A percentile compares a stretch with the other conserved stretches of the same genome.
Conservation (phyloP, 1,140 invertebrate genomes). For the Drosophila arizonae region DNA sequence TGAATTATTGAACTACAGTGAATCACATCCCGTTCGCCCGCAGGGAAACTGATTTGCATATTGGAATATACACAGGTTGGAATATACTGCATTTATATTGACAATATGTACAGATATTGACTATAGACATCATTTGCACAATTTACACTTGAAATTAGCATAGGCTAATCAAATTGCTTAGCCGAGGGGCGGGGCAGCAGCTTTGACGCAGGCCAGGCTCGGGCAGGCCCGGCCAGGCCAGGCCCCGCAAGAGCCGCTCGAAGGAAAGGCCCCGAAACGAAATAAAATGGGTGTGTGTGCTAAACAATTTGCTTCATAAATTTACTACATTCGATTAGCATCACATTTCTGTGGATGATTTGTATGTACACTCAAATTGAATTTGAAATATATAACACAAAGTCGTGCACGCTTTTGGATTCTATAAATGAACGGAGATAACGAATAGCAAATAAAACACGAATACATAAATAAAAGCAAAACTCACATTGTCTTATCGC, state of each 20-base stretch:
- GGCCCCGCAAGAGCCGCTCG: slow-evolving; percentile 21
- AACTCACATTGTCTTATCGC: slow-evolving; percentile 43
- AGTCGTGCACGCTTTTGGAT: slow-evolving; percentile 28
- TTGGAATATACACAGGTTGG: no score
- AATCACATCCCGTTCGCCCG: no score
- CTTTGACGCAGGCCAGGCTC: slow-evolving; percentile 21
- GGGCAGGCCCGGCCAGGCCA: slow-evolving; percentile 10
- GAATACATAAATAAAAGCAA: no score
- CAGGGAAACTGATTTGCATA: no score
- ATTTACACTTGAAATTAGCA: slow-evolving; percentile 56
- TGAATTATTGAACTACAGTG: no score
- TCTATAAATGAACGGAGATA: slow-evolving; percentile 24
- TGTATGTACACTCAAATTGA: background rate
- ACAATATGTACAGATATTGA: slow-evolving; percentile 2
- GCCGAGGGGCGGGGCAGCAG: slow-evolving; percentile 6
- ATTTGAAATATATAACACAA: background rate
- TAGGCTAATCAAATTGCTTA: slow-evolving; percentile 29
- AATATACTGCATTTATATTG: background rate
- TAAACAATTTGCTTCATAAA: slow-evolving; percentile 25
- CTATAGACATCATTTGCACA: slow-evolving; percentile 14
- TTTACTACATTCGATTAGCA: slow-evolving; percentile 18
- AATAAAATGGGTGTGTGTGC: slow-evolving; percentile 41
- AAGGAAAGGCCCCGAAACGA: slow-evolving; percentile 19
- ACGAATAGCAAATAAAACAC: background rate
- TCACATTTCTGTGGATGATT: background rate